Evolutionary conservation across 2,797 vertebrate genomes (phyloP), one percentile per base, ranked within the genome.

Genomic region (Gymnodraco acuticeps): DNA sequence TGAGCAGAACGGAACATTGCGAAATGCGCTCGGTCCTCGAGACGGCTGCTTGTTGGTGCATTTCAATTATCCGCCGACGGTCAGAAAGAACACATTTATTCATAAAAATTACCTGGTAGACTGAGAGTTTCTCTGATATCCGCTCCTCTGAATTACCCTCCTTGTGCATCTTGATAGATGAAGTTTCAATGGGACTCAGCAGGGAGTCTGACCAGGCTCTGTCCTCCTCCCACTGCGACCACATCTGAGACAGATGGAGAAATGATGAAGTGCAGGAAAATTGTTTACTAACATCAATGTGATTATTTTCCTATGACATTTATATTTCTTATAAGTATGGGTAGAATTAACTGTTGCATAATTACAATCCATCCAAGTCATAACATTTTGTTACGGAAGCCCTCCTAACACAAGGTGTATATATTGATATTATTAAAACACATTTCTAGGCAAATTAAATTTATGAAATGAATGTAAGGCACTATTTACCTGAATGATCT

Each of bases 191-290:
- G 10, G 83, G 54, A 60, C 92, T 94, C 62, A 99, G 91, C 45
- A 96, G 94, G 75, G 93, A 93, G 79, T 84, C 94, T 64, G 96
- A 88, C 89, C 91, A 89, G 2, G 75, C 46, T 1, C 88, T 88
- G 80, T 91, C 91, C 41, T 94, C 91, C 83, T 98, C 96, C 94
- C 96, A 98, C 68, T 92, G 90, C 2, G 89, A 85, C 96, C 96
- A 99, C 73, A 90, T 82, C 98, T 99, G 81, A 69, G 48, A 68
- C 31, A 64, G 23, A 71, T 1, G 4, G 7, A 61, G 41, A 54
- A 2, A n/a, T 16, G 10, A 14, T 5, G n/a, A 43, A 0, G n/a
- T 10, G 50, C 33, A 55, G 51, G 19, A 4, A 3, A n/a, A 3
- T 31, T 12, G 15, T 31, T 72, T 38, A 27, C 4, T 16, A 1